Percentiles rank a stretch among this genome's conserved stretches.
These are phyloP conservation scores for Agrotis puta DNA, from an alignment of 2,888 invertebrate species.

Conservation along the genomic window DNA sequence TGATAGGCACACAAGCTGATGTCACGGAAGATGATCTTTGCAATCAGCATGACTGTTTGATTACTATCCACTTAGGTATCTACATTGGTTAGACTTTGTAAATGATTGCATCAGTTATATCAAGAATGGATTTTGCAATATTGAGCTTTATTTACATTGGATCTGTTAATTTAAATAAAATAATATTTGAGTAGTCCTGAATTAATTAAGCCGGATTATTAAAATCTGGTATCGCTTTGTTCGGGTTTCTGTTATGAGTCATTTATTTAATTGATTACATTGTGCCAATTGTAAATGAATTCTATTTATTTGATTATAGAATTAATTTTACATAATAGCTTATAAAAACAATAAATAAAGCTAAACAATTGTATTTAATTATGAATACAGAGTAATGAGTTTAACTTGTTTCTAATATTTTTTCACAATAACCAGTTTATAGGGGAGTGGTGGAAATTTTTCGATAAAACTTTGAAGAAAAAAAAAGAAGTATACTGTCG, in stretches of 20 bases:
- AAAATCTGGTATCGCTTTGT: neutral
- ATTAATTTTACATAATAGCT: neutral
- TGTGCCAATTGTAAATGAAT: neutral
- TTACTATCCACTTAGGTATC: conserved; percentile 8
- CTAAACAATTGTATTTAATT: neutral
- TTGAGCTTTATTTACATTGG: neutral
- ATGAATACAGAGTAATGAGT: too few relatives aligned
- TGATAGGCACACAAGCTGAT: conserved; percentile 25
- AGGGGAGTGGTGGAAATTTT: too few relatives aligned
- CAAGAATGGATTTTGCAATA: conserved; percentile 1
- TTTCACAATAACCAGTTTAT: too few relatives aligned
- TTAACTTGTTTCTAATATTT: too few relatives aligned
- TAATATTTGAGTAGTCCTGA: conserved; percentile 1
- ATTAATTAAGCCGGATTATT: conserved; percentile 8
- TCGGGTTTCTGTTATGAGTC: neutral
- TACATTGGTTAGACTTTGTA: neutral
- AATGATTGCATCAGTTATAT: conserved; percentile 10
- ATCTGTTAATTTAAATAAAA: conserved; percentile 18
- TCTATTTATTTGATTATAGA: neutral
- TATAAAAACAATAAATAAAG: neutral
- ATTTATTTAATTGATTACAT: neutral
- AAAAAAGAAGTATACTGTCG: too few relatives aligned
- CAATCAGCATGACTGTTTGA: conserved; percentile 15
- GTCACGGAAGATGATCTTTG: conserved; percentile 16
- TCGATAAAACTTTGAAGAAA: too few relatives aligned